These are phyloP conservation scores for Lethenteron camtschaticum DNA, from an alignment of 2,113 vertebrate genomes.

Conservation along the genomic window DNA sequence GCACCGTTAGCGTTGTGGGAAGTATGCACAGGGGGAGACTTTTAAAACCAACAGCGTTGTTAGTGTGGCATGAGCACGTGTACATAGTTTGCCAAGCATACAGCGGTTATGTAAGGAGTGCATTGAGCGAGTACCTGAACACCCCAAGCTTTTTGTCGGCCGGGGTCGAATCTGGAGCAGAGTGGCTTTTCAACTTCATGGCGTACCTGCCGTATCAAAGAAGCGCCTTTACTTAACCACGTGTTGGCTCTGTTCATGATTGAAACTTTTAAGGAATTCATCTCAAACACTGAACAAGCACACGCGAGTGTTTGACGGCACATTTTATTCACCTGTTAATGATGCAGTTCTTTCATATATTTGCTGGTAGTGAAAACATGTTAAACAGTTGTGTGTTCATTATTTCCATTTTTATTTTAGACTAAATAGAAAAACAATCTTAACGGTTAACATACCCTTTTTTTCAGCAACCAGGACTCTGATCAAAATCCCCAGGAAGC, in stretches of 20 bases:
- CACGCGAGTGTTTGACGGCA: slow-evolving; percentile 12
- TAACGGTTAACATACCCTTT: too few relatives aligned
- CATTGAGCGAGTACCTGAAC: slow-evolving; percentile 35
- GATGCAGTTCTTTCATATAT: slow-evolving; percentile 15
- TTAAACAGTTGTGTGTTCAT: too few relatives aligned
- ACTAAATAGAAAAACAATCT: too few relatives aligned
- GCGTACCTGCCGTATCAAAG: slow-evolving; percentile 46
- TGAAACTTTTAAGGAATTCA: slow-evolving; percentile 11
- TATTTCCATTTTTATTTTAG: too few relatives aligned
- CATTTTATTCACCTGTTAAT: slow-evolving; percentile 14
- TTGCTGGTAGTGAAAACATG: slow-evolving; percentile 7
- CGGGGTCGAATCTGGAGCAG: slow-evolving; percentile 46
- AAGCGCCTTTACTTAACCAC: slow-evolving; percentile 6
- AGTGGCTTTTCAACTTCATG: slow-evolving; percentile 86
- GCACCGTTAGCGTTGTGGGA: too few relatives aligned
- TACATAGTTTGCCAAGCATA: too few relatives aligned
- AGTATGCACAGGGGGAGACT: too few relatives aligned
- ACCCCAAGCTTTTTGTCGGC: slow-evolving; percentile 90
- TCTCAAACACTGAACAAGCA: slow-evolving; percentile 13
- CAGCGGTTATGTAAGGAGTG: too few relatives aligned
- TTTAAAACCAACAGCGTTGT: too few relatives aligned
- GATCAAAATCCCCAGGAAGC: too few relatives aligned
- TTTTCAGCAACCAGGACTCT: too few relatives aligned
- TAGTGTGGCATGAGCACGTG: too few relatives aligned
- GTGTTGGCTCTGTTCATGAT: slow-evolving; percentile 13